Percentiles rank a stretch among this genome's conserved stretches.
These are phyloP conservation scores for Staurois parvus DNA, from an alignment of 2,797 vertebrate species.

Conservation along the genomic window DNA sequence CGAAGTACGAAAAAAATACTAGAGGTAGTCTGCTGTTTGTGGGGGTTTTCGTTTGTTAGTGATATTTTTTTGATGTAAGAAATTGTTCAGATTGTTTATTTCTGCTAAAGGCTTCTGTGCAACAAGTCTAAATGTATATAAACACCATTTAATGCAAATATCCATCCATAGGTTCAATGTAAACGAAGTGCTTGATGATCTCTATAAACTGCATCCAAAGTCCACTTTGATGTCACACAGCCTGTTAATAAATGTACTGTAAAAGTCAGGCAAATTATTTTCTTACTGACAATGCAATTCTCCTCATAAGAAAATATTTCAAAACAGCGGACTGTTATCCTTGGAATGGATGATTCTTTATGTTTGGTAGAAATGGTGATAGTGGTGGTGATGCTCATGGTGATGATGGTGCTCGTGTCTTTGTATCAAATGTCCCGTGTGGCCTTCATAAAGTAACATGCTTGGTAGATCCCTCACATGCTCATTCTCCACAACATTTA, in stretches of 20 bases:
- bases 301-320: constrained; percentile 63
- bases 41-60: constrained; percentile 71
- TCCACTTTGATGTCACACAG: constrained; percentile 71
- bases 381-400: constrained; percentile 98
- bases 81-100: constrained; percentile 70
- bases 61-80: constrained; percentile 73
- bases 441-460: constrained; percentile 89
- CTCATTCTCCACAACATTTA: constrained; percentile 86
- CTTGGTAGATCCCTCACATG: constrained; percentile 90
- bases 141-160: constrained; percentile 62
- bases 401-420: constrained; percentile 98
- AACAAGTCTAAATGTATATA: constrained; percentile 65
- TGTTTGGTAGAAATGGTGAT: constrained; percentile 98
- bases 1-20: constrained; percentile 83
- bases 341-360: constrained; percentile 70
- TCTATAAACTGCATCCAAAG: constrained; percentile 66
- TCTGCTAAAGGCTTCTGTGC: constrained; percentile 72
- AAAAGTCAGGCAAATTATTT: constrained; percentile 53
- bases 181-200: constrained; percentile 67
- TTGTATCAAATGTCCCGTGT: constrained; percentile 91
- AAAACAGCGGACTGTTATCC: constrained; percentile 19
- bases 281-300: constrained; percentile 69
- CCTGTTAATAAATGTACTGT: constrained; percentile 61
- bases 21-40: constrained; percentile 98
- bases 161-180: constrained; percentile 63